Base-by-base conservation (phyloP, 2,113 vertebrate species). In the Hydrolagus affinis region DNA sequence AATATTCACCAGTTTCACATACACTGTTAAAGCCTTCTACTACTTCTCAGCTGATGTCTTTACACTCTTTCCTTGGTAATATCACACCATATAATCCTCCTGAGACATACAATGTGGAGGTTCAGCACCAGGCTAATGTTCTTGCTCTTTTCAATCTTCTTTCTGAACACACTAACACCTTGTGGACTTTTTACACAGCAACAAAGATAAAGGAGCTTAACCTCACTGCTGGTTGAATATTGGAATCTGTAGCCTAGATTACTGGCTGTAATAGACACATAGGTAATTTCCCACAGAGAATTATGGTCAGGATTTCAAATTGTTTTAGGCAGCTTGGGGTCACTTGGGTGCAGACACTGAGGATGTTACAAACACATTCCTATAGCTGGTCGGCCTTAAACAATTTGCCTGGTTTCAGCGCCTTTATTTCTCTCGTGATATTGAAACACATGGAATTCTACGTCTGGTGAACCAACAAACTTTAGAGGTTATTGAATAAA, bases 131-230 rank as follows among this genome's bases (percentile, higher is more conserved):
- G 88, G 92, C 44, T 93, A 91, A 95, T 92, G 89, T 88, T 85
- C 85, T 75, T 88, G 87, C 89, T 88, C 86, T 85, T 88, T 91
- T 89, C 89, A 87, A 0, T 89, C 87, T 87, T 25, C 74, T 87
- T 85, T 76, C 86, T 85, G 88, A 88, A 86, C 85, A 86, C 10
- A 21, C 87, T 86, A 91, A 91, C 76, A 86, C 85, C 86, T 85
- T 87, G 85, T 83, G 86, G 89, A 88, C 88, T 85, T 87, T 89
- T 87, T 19, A 89, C 88, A 88, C 89, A 86, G 90, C 90, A 93
- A 89, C 88, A 92, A 93, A 94, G 92, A 90, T 56, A 23, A 89
- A 88, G 86, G 71, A 89, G 90, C 89, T 94, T 94, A 94, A 93
- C 91, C 90, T 93, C 91, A 89, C 91, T 86, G 86, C 87, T 86